A percentile compares a stretch with the other conserved stretches of the same genome.
phyloP scores from a whole-genome alignment of 2,888 invertebrate species.

The Drosophila anomelani region DNA sequence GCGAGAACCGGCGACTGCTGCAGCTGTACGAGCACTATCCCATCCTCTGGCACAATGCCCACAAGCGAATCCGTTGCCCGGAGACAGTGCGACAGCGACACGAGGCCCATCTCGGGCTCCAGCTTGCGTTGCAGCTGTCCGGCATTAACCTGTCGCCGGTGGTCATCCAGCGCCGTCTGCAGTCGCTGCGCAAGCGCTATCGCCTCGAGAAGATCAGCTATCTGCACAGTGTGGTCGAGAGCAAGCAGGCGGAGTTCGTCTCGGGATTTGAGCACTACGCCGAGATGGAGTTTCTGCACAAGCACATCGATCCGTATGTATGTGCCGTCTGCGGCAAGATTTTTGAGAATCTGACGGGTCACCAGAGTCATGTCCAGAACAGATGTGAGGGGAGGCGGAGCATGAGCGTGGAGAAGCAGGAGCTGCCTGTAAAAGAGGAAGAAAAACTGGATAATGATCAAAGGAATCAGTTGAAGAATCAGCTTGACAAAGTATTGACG shows the following conservation, averaged over 20 bases:
- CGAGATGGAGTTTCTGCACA: constrained; percentile 76
- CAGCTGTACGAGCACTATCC: constrained; percentile 78
- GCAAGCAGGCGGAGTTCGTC: constrained; percentile 65
- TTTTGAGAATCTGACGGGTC: constrained; percentile 70
- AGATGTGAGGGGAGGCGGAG: constrained; percentile 44
- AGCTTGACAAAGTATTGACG: neutral
- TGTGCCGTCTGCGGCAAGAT: constrained; percentile 76
- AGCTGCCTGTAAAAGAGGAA: neutral
- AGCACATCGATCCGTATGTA: constrained; percentile 80
- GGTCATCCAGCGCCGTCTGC: constrained; percentile 68
- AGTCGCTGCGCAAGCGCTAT: constrained; percentile 75
- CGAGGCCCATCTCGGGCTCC: constrained; percentile 68
- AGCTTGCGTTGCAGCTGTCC: constrained; percentile 57
- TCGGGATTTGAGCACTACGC: constrained; percentile 71
- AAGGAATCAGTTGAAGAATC: neutral
- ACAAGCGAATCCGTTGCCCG: constrained; percentile 59
- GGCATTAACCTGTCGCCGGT: constrained; percentile 66
- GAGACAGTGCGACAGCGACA: constrained; percentile 54
- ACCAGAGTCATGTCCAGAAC: constrained; percentile 68
- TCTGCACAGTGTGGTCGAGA: constrained; percentile 71
- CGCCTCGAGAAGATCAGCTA: constrained; percentile 78
- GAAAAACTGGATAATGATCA: neutral
- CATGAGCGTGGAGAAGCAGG: neutral
- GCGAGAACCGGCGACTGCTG: constrained; percentile 73
- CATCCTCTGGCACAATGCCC: constrained; percentile 75